These are phyloP conservation scores for Oophaga pumilio DNA, from an alignment of 2,113 vertebrate genomes.

Conservation along the genomic window DNA sequence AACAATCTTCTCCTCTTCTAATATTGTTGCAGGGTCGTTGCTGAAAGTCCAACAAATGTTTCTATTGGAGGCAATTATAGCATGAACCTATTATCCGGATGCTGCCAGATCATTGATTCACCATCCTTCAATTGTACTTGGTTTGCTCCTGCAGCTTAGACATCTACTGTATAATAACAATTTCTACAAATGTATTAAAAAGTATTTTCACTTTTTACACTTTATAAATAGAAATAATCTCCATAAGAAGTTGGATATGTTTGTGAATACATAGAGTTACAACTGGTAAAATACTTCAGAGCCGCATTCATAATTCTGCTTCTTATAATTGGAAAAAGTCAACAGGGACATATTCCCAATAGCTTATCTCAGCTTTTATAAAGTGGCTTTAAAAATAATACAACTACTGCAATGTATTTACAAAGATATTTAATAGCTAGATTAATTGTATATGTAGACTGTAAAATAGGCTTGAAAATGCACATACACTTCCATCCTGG, in stretches of 20 bases:
- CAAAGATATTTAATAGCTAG: too few relatives aligned
- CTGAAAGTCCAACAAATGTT: constrained; percentile 42
- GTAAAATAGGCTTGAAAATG: background rate
- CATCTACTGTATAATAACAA: background rate
- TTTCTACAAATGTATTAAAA: background rate
- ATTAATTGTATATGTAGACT: background rate
- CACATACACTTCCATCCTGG: background rate
- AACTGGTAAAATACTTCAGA: background rate
- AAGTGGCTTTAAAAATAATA: background rate
- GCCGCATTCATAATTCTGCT: background rate
- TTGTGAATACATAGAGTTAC: background rate
- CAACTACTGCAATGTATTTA: too few relatives aligned
- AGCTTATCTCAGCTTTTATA: background rate
- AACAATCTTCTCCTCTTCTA: background rate
- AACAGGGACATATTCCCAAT: too few relatives aligned
- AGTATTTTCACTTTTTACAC: background rate
- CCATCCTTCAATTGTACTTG: constrained; percentile 66
- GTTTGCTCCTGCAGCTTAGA: constrained; percentile 22
- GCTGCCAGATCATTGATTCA: constrained; percentile 67
- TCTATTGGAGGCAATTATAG: constrained; percentile 65
- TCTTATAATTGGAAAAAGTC: too few relatives aligned
- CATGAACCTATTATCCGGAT: constrained; percentile 63
- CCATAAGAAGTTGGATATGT: background rate
- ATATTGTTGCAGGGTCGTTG: constrained; percentile 59
- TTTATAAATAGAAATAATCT: background rate